A percentile compares a stretch with the other conserved stretches of the same genome.
phyloP scores from a whole-genome alignment of 2,888 invertebrate species.

The Ectobius pallidus region DNA sequence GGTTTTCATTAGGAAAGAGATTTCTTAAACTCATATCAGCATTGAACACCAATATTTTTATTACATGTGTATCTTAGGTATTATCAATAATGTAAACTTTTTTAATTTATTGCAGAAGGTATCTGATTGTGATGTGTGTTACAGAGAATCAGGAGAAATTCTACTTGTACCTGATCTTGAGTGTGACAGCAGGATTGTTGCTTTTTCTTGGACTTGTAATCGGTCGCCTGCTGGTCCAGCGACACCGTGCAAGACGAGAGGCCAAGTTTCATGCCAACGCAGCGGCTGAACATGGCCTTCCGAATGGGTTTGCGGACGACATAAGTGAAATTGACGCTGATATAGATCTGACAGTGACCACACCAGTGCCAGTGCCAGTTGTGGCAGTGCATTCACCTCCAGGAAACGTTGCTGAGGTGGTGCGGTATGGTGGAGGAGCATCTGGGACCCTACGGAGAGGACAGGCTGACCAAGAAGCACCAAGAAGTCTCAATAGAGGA shows the following conservation, averaged over 20 bases:
- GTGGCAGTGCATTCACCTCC: constrained; percentile 35
- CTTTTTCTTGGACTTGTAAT: constrained; percentile 75
- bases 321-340: constrained; percentile 85
- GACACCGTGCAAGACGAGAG: constrained; percentile 59
- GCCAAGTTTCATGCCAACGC: constrained; percentile 71
- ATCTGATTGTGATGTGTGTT: no score
- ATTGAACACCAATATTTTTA: no score
- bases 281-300: constrained; percentile 75
- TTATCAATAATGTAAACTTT: no score
- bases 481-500: constrained; percentile 68
- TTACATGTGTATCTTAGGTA: no score
- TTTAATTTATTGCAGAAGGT: no score
- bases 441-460: constrained; percentile 47
- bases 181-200: constrained; percentile 72
- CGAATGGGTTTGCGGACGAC: constrained; percentile 84
- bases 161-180: constrained; percentile 82
- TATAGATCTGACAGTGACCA: constrained; percentile 67
- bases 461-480: constrained; percentile 54
- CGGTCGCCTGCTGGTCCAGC: constrained; percentile 71
- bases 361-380: constrained; percentile 55
- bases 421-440: constrained; percentile 54
- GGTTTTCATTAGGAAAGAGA: no score
- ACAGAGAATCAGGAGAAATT: constrained; percentile 80
- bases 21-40: no score
- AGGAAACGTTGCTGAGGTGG: constrained; percentile 49